Conservation (phyloP, 2,113 vertebrate genomes). For the Aplodontia rufa region DNA sequence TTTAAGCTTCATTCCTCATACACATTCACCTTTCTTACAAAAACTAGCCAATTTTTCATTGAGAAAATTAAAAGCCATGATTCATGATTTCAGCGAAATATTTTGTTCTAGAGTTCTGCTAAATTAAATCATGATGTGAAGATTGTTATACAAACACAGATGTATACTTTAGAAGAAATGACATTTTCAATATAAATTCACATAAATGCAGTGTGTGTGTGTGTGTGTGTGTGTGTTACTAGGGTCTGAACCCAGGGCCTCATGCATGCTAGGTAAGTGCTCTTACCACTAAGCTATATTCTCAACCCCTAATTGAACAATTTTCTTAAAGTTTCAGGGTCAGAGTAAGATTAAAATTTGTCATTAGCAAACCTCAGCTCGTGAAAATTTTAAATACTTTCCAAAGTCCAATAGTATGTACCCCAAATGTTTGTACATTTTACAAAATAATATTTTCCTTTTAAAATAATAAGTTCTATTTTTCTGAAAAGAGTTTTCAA, state of each 20-base stretch:
- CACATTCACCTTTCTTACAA: not conserved
- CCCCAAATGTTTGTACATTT: not conserved
- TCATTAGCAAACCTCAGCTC: slow-evolving; percentile 21
- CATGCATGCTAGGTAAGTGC: too few relatives aligned
- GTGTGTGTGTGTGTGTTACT: too few relatives aligned
- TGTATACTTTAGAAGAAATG: not conserved
- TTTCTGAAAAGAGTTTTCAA: slow-evolving; percentile 28
- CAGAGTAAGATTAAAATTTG: not conserved
- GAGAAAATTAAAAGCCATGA: not conserved
- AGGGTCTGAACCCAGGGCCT: too few relatives aligned
- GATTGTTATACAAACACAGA: not conserved
- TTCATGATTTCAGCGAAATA: not conserved
- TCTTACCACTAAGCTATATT: too few relatives aligned
- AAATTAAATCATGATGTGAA: slow-evolving; percentile 42
- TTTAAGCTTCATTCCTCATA: slow-evolving; percentile 9
- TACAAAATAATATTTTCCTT: slow-evolving; percentile 50
- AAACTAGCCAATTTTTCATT: slow-evolving; percentile 15
- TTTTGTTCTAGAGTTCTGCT: slow-evolving; percentile 47
- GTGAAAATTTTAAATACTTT: slow-evolving; percentile 22
- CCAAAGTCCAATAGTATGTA: not conserved
- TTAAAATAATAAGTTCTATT: not conserved
- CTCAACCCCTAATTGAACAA: not conserved
- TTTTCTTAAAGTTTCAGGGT: not conserved
- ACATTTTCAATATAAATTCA: slow-evolving; percentile 32
- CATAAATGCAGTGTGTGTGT: too few relatives aligned